A percentile compares a stretch with the other conserved stretches of the same genome.
Evolutionary conservation across 2,888 invertebrate species (phyloP).

Genomic region (Schrankia costaestrigalis): DNA sequence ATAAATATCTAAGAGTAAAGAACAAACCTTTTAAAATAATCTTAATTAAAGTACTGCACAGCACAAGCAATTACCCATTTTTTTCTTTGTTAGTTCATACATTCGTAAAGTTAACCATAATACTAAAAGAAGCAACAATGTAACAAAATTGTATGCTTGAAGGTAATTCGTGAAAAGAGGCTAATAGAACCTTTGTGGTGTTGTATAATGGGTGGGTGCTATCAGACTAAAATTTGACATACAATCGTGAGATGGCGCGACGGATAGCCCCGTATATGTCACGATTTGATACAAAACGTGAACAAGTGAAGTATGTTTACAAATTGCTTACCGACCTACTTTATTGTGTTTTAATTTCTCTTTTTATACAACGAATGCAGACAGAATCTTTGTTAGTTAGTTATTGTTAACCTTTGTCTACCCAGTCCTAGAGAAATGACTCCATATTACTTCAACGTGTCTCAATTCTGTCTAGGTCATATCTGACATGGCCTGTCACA

Average conservation of each 20-base stretch:
- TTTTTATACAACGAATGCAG: no score
- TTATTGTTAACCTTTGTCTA: no score
- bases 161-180: conserved; percentile 49
- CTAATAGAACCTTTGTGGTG: conserved; percentile 54
- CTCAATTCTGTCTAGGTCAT: no score
- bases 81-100: neutral
- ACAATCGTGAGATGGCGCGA: conserved; percentile 64
- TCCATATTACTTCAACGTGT: no score
- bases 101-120: neutral
- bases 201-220: conserved; percentile 46
- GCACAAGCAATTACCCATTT: no score
- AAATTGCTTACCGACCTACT: neutral
- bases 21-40: no score
- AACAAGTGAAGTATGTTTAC: conserved; percentile 11
- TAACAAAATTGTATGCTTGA: conserved; percentile 49
- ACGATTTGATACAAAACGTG: conserved; percentile 35
- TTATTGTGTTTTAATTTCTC: neutral
- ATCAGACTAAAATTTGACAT: conserved; percentile 57
- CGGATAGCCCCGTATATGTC: conserved; percentile 48
- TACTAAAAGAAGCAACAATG: conserved; percentile 37
- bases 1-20: no score
- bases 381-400: no score
- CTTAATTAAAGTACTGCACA: no score
- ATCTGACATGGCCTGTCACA: no score
- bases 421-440: no score